Percentiles rank a stretch among this genome's conserved stretches.
Evolutionary conservation across 1,140 invertebrate species (phyloP).

Genomic region (Teleopsis dalmanni): DNA sequence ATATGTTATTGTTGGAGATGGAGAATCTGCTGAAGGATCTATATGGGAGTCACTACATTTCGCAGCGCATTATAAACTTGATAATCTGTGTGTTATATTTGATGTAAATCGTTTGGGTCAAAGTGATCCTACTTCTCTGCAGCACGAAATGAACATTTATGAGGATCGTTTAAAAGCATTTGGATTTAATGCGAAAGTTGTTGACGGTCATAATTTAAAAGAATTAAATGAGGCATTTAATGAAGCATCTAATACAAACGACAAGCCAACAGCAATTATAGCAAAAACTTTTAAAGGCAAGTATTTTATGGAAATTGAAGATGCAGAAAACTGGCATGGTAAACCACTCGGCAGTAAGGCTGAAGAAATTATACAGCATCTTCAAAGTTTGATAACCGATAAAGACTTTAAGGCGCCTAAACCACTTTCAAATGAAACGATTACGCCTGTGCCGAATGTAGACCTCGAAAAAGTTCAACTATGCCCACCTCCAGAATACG

Average conservation of each 20-base stretch:
- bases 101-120: constrained; percentile 97
- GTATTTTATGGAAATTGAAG: constrained; percentile 81
- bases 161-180: constrained; percentile 83
- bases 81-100: constrained; percentile 95
- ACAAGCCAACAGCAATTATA: constrained; percentile 85
- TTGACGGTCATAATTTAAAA: constrained; percentile 94
- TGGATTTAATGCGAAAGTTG: constrained; percentile 84
- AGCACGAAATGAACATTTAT: constrained; percentile 88
- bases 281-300: constrained; percentile 96
- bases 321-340: constrained; percentile 94
- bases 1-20: constrained; percentile 94
- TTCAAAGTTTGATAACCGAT: constrained; percentile 59
- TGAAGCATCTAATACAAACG: constrained; percentile 66
- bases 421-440: constrained; percentile 51
- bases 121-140: constrained; percentile 86
- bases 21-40: constrained; percentile 96
- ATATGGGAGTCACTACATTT: constrained; percentile 98
- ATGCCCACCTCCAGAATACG: constrained; percentile 79
- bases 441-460: constrained; percentile 63
- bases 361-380: constrained; percentile 64
- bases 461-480: constrained; percentile 71
- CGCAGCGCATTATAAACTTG: constrained; percentile 88
- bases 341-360: constrained; percentile 84
- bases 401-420: constrained; percentile 45
- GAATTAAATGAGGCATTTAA: constrained; percentile 83